These are phyloP conservation scores for Mythimna vitellina DNA, from an alignment of 2,888 invertebrate genomes.

Conservation along the genomic window DNA sequence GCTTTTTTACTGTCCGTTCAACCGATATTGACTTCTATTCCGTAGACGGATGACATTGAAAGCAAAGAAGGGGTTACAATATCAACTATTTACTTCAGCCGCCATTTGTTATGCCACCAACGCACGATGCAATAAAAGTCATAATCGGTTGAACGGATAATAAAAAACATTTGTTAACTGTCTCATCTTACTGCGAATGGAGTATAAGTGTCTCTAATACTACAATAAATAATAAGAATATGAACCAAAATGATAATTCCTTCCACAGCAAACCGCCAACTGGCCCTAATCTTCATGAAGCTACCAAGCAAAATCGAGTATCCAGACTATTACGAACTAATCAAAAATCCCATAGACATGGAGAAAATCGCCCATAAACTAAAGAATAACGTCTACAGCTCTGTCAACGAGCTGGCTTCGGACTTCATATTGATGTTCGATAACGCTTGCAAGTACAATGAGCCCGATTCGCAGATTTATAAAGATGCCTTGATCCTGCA, in stretches of 20 bases:
- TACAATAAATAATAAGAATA: too few species aligned
- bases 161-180: too few species aligned
- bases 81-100: too few species aligned
- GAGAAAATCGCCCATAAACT: constrained; percentile 97
- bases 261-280: constrained; percentile 94
- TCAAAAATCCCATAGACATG: constrained; percentile 99
- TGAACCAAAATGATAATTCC: not conserved
- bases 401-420: constrained; percentile 96
- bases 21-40: too few species aligned
- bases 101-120: too few species aligned
- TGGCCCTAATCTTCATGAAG: constrained; percentile 98
- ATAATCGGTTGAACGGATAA: too few species aligned
- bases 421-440: constrained; percentile 98
- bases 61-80: too few species aligned
- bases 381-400: constrained; percentile 94
- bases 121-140: too few species aligned
- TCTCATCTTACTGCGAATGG: too few species aligned
- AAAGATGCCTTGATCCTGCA: constrained; percentile 98
- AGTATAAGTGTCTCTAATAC: too few species aligned
- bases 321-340: constrained; percentile 99
- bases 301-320: constrained; percentile 98
- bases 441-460: constrained; percentile 99
- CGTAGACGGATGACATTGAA: too few species aligned
- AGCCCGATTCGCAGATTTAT: constrained; percentile 99
- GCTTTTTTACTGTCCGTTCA: too few species aligned